Evolutionary conservation across 23 tunicate species (phyloP).

Genomic region (Styela clava): DNA sequence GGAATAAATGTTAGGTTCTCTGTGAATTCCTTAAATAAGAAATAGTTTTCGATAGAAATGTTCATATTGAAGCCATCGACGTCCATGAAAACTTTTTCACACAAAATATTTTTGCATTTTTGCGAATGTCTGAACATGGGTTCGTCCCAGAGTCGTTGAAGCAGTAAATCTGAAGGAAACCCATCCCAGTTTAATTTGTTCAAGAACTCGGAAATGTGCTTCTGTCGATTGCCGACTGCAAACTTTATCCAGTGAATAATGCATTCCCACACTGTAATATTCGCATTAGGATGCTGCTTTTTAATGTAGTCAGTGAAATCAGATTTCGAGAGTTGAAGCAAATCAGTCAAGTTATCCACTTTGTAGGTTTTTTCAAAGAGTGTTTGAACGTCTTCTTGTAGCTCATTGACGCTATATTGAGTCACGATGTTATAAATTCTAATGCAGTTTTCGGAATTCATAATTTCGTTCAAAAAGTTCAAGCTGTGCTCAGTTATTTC

Average conservation of each 20-base stretch:
- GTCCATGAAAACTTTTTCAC: not conserved
- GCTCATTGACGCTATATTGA: no score
- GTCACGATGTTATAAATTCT: no score
- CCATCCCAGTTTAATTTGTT: not conserved
- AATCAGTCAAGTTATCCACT: no score
- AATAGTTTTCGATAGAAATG: not conserved
- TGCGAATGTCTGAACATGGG: not conserved
- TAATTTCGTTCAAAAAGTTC: no score
- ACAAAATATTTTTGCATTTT: not conserved
- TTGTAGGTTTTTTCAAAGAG: no score
- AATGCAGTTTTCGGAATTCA: no score
- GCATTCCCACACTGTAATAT: not conserved
- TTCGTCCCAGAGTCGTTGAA: not conserved
- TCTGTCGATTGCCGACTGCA: not conserved
- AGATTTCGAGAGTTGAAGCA: no score
- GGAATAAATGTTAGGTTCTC: not conserved
- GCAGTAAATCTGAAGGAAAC: not conserved
- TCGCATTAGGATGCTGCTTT: not conserved
- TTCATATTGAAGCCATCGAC: not conserved
- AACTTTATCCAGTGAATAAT: not conserved
- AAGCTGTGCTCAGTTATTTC: no score
- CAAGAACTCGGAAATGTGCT: not conserved
- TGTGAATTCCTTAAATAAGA: not conserved
- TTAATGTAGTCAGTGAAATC: no score
- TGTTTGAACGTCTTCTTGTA: no score